Evolutionary conservation across 1,140 invertebrate species (phyloP).

Genomic region (Orius insidiosus): DNA sequence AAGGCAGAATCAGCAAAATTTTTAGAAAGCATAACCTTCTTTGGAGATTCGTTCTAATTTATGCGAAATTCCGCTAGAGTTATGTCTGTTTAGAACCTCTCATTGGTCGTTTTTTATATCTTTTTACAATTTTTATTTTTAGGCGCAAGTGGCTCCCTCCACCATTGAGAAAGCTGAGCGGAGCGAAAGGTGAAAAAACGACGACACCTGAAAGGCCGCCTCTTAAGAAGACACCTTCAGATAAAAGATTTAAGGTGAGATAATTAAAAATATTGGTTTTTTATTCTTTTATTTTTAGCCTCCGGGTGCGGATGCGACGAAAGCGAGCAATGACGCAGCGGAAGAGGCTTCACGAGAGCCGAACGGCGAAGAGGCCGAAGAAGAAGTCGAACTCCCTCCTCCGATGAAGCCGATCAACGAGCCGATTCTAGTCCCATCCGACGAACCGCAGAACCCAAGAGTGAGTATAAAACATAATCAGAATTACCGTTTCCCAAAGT

Average conservation of each 20-base stretch:
- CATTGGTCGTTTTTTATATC: too few relatives aligned
- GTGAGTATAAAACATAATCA: slow-evolving; percentile 28
- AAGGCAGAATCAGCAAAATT: too few relatives aligned
- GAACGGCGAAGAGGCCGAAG: slow-evolving; percentile 55
- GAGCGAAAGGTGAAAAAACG: slow-evolving; percentile 67
- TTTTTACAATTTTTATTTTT: slow-evolving; percentile 24
- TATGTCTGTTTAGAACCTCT: too few relatives aligned
- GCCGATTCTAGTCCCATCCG: slow-evolving; percentile 37
- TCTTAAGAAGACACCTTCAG: slow-evolving; percentile 54
- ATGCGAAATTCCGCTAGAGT: too few relatives aligned
- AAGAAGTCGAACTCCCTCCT: slow-evolving; percentile 70
- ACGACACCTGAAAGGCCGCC: slow-evolving; percentile 33
- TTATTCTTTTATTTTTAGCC: slow-evolving; percentile 6
- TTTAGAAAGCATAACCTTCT: too few relatives aligned
- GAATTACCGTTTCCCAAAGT: slow-evolving; percentile 3
- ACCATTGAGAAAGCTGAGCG: slow-evolving; percentile 73
- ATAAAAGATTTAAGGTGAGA: slow-evolving; percentile 39
- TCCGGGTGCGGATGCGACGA: slow-evolving; percentile 13
- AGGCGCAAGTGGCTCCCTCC: slow-evolving; percentile 82
- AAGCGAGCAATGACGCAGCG: slow-evolving; percentile 23
- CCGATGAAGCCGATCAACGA: slow-evolving; percentile 90
- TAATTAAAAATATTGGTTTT: too few relatives aligned
- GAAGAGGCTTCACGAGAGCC: slow-evolving; percentile 20
- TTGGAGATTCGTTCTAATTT: too few relatives aligned
- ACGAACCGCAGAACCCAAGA: slow-evolving; percentile 46